Conservation (phyloP, 2,113 vertebrate genomes). For the Ariopsis seemanni region DNA sequence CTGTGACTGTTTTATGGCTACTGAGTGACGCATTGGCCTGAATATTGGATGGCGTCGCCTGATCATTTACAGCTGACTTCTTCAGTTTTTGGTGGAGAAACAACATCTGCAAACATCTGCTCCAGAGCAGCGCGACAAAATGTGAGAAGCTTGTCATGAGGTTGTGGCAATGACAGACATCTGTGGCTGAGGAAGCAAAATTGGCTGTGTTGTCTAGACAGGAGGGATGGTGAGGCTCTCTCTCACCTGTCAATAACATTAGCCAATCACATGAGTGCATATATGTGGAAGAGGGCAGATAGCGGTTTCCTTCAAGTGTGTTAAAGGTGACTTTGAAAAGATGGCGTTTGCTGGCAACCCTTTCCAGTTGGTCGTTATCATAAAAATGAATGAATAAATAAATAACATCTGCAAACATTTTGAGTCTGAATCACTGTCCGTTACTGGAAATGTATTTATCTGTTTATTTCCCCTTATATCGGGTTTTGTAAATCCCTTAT, state of each 20-base stretch:
- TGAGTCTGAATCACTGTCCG: background rate
- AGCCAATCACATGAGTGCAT: background rate
- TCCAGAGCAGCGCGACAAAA: background rate
- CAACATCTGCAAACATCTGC: background rate
- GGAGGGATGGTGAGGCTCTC: background rate
- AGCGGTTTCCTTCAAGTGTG: background rate
- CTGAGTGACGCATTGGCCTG: background rate
- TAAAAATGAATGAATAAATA: background rate
- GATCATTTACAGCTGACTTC: background rate
- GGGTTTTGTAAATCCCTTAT: background rate
- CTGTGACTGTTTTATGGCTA: slow-evolving; percentile 8
- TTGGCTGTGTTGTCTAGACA: background rate
- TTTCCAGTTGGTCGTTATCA: background rate
- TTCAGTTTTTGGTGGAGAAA: background rate
- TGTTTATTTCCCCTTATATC: background rate
- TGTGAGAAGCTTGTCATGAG: background rate
- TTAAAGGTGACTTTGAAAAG: background rate
- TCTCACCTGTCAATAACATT: background rate
- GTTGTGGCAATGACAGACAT: background rate
- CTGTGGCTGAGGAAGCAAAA: background rate
- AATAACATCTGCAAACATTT: background rate
- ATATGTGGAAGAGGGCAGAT: background rate
- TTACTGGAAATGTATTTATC: background rate
- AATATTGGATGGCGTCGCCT: background rate
- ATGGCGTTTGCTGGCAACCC: background rate